Evolutionary conservation across 2,888 invertebrate species (phyloP), one percentile per base, ranked within the genome.

Genomic region (Cephus spinipes): DNA sequence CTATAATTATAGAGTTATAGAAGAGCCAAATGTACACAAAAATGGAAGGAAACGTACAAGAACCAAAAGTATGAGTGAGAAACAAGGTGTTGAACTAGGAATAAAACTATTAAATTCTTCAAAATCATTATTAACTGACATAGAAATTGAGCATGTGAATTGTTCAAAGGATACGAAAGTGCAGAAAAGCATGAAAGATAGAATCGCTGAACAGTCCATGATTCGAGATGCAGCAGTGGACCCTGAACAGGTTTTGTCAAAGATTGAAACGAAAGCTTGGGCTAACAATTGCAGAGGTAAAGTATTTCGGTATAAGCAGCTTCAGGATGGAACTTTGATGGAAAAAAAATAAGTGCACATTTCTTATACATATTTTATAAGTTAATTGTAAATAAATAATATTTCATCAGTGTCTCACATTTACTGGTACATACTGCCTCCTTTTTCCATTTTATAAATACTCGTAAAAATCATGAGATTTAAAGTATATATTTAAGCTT

Each of bases 231-330:
- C 83, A 40, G 87, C 86, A 2, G 84, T 90, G 3, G 82, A 85
- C 76, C 75, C 87, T 34, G 83, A 87, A 35, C 79, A 77, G 76
- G 80, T 90, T 81, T 81, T 90, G 30, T 88, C 86, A 0, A 88
- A 87, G 81, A 9, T 31, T 30, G 86, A 88, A 40, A 88, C 85
- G 4, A 80, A 84, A 84, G 79, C 81, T 73, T 90, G 90, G 90
- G 82, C 77, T 2, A 83, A 83, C 73, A 86, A 82, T 77, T 81
- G 80, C 79, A 87, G 85, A 69, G 86, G 84, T 32, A 79, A 83
- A 73, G 87, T 85, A 15, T 90, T 87, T 74, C 87, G 86, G 75
- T 90, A 90, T 81, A 89, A 88, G 77, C 86, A 81, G 83, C 73
- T 79, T 12, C 77, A 82, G 32, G 80, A 87, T 79, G 89, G 89